These are phyloP conservation scores for Macquaria ambigua DNA, from an alignment of 2,113 vertebrate genomes.

Conservation along the genomic window DNA sequence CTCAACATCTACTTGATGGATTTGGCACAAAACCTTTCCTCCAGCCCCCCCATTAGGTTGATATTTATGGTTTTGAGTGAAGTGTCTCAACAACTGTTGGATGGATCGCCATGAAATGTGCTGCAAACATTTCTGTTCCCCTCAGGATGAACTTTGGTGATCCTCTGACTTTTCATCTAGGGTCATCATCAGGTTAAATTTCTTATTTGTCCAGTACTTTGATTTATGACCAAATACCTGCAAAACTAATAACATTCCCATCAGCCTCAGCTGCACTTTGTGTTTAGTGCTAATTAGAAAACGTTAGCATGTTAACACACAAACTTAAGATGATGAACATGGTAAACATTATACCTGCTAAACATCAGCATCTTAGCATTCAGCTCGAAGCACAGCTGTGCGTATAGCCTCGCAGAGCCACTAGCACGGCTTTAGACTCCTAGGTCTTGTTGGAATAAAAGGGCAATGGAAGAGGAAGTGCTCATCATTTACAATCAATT, in stretches of 20 bases:
- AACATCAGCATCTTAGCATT: neutral
- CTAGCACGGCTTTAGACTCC: neutral
- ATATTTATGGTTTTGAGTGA: neutral
- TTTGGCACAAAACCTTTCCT: neutral
- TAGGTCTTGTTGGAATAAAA: neutral
- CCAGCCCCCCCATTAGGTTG: neutral
- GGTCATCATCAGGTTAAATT: neutral
- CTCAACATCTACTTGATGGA: neutral
- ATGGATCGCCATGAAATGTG: neutral
- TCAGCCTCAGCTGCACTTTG: neutral
- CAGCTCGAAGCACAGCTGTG: neutral
- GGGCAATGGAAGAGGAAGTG: constrained; percentile 11
- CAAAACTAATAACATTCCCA: neutral
- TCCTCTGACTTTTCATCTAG: neutral
- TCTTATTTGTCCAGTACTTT: neutral
- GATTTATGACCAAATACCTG: neutral
- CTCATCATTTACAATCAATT: constrained; percentile 35
- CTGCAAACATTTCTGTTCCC: neutral
- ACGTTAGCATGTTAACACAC: neutral
- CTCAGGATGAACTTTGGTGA: neutral
- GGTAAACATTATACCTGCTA: neutral
- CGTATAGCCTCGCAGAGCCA: neutral
- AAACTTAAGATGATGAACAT: neutral
- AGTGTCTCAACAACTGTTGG: neutral
- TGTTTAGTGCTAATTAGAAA: neutral